Evolutionary conservation across 2,797 vertebrate species (phyloP).

Genomic region (Erpetoichthys calabaricus): DNA sequence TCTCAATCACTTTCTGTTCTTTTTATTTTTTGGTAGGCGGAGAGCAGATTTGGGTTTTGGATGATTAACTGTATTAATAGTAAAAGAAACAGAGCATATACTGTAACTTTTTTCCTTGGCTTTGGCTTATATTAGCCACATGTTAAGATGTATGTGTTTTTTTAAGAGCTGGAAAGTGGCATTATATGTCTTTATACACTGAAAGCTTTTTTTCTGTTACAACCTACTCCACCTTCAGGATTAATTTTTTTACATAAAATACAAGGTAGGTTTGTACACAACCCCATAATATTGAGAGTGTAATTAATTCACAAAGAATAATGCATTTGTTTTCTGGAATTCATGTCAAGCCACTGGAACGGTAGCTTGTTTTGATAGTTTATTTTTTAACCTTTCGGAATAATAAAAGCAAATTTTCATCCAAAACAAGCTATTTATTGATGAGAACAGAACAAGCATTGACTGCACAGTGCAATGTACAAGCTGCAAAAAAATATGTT

Average conservation of each 20-base stretch:
- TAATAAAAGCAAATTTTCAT: no score
- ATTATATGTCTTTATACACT: constrained; percentile 1
- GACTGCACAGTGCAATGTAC: no score
- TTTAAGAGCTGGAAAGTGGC: constrained; percentile 1
- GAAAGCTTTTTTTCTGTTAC: not conserved
- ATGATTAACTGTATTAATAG: constrained; percentile 2
- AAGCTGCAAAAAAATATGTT: no score
- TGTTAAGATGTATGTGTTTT: constrained; percentile 3
- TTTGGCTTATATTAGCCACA: constrained; percentile 1
- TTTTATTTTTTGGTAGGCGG: no score
- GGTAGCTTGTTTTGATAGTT: not conserved
- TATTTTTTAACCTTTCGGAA: no score
- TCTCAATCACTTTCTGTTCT: no score
- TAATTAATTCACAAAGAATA: constrained; percentile 1
- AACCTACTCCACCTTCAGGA: constrained; percentile 2
- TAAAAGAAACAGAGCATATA: constrained; percentile 3
- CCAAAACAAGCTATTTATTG: no score
- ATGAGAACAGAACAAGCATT: no score
- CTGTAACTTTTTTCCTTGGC: not conserved
- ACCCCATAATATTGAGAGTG: not conserved
- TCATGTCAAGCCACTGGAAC: not conserved
- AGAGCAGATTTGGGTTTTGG: not conserved
- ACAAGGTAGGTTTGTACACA: constrained; percentile 5
- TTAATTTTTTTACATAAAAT: constrained; percentile 2
- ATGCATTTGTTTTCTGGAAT: not conserved